Base-by-base conservation (phyloP, 2,888 invertebrate genomes). In the Brachylomia viminalis region DNA sequence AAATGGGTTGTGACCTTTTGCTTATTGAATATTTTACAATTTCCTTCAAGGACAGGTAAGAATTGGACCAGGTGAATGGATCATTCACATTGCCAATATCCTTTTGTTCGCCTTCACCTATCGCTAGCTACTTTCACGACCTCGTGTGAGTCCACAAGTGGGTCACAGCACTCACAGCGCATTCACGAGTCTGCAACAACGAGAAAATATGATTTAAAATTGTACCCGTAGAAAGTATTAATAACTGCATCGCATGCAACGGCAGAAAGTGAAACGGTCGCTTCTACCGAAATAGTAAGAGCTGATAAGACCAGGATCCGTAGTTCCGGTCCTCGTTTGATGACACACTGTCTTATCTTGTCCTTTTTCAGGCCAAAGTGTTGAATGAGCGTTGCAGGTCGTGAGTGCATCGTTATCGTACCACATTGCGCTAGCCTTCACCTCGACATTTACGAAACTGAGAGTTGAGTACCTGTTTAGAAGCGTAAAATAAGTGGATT, bases 281-380 rank as follows among this genome's bases (percentile, higher is more conserved):
- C 61, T 56, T 61, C 33, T 64, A 54, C 47, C 38, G n/a, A 45
- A 80, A 54, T 52, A n/a, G 61, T 77, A 56, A 56, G 49, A 58
- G 47, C n/a, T 66, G 84, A 84, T 85, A 85, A 83, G 80, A 70
- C 58, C 70, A 79, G 81, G 77, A 79, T 79, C 49, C 27, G 42
- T 23, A 7, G 49, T 81, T 66, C 79, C 87, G 76, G 83, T 77
- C 10, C 58, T 59, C 27, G 38, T 30, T 23, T 65, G 66, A 72
- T 74, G 56, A 38, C 45, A 52, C 65, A 59, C 23, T 47, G 52
- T 42, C 58, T 75, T 86, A 87, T 84, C 84, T 75, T 8, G 30
- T 64, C 71, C 69, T 62, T 73, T 79, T 79, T 76, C 71, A 65
- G 77, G 62, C 15, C 72, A 75, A 72, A 49, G 49, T 49, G 33